Percentiles rank a stretch among this genome's conserved stretches.
phyloP scores from a whole-genome alignment of 92 coral and sea anemone genomes.

The Metridium senile region DNA sequence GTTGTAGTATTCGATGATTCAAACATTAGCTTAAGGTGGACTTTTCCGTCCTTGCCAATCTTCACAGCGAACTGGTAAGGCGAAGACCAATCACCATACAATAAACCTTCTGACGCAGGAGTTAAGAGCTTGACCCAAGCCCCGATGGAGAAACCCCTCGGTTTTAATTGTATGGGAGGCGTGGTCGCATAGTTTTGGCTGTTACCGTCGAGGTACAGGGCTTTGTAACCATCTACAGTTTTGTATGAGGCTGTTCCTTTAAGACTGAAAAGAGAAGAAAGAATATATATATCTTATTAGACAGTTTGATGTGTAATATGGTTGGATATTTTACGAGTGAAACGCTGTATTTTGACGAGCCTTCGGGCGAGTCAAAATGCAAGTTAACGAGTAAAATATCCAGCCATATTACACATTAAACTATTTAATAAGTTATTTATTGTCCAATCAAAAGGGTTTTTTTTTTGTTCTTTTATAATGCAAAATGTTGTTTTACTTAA shows the following conservation, averaged over 20 bases:
- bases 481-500: no score
- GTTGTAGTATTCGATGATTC: background rate
- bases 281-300: no score
- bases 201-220: slow-evolving; percentile 11
- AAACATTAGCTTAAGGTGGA: background rate
- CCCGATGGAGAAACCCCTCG: background rate
- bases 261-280: slow-evolving; percentile 1
- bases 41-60: background rate
- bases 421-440: no score
- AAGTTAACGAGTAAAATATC: no score
- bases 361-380: no score
- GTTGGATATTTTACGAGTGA: background rate
- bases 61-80: slow-evolving; percentile 9
- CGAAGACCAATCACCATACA: slow-evolving; percentile 16
- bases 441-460: no score
- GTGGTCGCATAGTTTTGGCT: slow-evolving; percentile 7
- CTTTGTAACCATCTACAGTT: slow-evolving; percentile 2
- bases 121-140: slow-evolving; percentile 24
- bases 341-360: background rate
- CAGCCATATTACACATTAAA: no score
- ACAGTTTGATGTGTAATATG: background rate
- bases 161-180: background rate
- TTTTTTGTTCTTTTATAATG: no score
- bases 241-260: background rate
- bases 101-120: slow-evolving; percentile 6